Percentiles rank a stretch among this genome's conserved stretches.
Evolutionary conservation across 1,140 invertebrate species (phyloP).

Genomic region (Zaprionus lachaisei): DNA sequence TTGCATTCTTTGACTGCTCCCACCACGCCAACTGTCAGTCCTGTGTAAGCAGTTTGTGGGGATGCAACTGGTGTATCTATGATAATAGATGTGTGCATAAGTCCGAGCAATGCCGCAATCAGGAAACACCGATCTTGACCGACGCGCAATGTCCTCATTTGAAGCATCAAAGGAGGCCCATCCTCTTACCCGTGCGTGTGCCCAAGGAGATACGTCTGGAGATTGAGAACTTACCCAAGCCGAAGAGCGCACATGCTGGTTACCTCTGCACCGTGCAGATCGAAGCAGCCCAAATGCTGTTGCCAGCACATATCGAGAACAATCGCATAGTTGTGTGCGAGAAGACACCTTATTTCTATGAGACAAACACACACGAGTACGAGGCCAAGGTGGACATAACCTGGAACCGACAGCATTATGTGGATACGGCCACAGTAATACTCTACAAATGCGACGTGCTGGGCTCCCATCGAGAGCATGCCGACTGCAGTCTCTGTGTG

Average conservation of each 20-base stretch:
- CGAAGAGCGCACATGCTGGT: conserved; percentile 92
- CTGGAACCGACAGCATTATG: conserved; percentile 96
- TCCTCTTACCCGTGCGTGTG: conserved; percentile 94
- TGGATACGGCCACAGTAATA: conserved; percentile 94
- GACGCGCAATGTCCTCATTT: conserved; percentile 95
- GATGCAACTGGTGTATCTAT: conserved; percentile 98
- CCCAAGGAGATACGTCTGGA: conserved; percentile 94
- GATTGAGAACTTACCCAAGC: conserved; percentile 95
- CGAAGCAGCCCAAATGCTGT: conserved; percentile 94
- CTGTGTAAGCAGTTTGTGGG: conserved; percentile 95
- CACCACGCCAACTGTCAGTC: conserved; percentile 93
- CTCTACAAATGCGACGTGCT: conserved; percentile 97
- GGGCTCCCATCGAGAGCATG: conserved; percentile 95
- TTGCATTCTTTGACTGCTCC: conserved; percentile 97
- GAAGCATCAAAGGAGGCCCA: conserved; percentile 87
- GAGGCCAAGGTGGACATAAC: conserved; percentile 95
- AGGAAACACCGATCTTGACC: conserved; percentile 90
- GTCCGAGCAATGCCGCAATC: conserved; percentile 91
- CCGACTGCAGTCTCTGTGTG: conserved; percentile 97
- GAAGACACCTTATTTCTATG: conserved; percentile 95
- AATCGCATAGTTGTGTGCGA: conserved; percentile 95
- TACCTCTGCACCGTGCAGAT: conserved; percentile 96
- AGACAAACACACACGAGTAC: conserved; percentile 93
- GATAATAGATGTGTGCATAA: conserved; percentile 97
- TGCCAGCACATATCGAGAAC: conserved; percentile 93